These are phyloP conservation scores for Notiomystis cincta DNA, from an alignment of 2,113 vertebrate genomes.

Conservation along the genomic window DNA sequence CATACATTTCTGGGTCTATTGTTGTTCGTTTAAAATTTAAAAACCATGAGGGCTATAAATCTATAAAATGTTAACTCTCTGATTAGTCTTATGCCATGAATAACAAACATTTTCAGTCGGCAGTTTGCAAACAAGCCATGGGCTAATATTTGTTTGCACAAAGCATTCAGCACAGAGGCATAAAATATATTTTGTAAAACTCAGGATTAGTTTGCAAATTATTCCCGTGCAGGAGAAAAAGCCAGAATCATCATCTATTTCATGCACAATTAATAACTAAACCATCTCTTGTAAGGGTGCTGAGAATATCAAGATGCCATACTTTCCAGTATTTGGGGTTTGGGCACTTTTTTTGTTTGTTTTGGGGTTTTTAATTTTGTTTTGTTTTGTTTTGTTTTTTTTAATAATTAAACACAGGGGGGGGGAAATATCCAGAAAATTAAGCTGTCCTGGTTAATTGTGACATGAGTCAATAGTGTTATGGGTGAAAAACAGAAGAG, in stretches of 20 bases:
- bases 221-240: background rate
- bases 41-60: background rate
- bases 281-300: background rate
- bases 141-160: constrained; percentile 40
- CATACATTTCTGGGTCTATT: background rate
- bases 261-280: constrained; percentile 20
- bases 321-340: background rate
- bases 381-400: background rate
- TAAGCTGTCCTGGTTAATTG: background rate
- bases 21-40: background rate
- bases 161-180: background rate
- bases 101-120: constrained; percentile 29
- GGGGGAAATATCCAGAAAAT: accelerated
- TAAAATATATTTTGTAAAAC: constrained; percentile 26
- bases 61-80: constrained; percentile 13
- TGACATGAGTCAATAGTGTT: background rate
- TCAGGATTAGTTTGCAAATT: background rate
- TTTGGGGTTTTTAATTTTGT: background rate
- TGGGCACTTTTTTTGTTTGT: background rate
- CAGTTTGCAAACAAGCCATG: constrained; percentile 28
- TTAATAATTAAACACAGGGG: background rate
- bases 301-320: background rate
- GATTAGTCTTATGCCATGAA: background rate
- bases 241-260: background rate
- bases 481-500: background rate